Evolutionary conservation across 2,888 invertebrate genomes (phyloP).

Genomic region (Callyntrura sp.): DNA sequence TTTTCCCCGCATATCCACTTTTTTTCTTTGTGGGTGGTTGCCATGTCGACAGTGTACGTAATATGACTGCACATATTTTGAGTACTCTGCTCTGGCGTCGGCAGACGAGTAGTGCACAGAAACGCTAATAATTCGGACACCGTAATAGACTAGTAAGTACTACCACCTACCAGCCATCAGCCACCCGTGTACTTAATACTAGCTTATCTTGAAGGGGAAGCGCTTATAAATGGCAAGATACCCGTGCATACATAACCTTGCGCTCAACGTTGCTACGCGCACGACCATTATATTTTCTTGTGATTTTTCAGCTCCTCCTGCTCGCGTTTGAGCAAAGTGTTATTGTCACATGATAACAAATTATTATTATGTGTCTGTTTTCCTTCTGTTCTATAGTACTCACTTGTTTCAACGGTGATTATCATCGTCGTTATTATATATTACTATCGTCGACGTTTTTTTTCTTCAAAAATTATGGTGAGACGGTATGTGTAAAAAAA

Average conservation of each 20-base stretch:
- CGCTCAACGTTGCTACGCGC: background rate
- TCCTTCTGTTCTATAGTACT: background rate
- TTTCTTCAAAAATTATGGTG: background rate
- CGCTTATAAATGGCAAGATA: background rate
- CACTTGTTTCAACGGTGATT: background rate
- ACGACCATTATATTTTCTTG: background rate
- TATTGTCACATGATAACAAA: constrained; percentile 49
- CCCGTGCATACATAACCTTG: background rate
- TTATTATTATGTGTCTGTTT: constrained; percentile 34
- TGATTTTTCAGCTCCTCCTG: constrained; percentile 37
- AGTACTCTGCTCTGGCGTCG: background rate
- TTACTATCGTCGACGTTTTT: background rate
- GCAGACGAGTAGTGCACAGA: background rate
- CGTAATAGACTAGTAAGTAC: too few species aligned
- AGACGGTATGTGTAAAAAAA: background rate
- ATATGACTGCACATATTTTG: too few species aligned
- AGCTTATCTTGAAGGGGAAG: background rate
- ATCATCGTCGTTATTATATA: background rate
- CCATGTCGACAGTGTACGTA: too few species aligned
- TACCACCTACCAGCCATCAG: background rate
- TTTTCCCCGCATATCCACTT: too few species aligned
- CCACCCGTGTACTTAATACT: constrained; percentile 42
- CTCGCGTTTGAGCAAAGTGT: background rate
- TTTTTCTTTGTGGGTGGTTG: too few species aligned
- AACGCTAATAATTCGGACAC: background rate